These are phyloP conservation scores for Rhinopomastus cyanomelas DNA, from an alignment of 2,113 vertebrate species.

Conservation along the genomic window DNA sequence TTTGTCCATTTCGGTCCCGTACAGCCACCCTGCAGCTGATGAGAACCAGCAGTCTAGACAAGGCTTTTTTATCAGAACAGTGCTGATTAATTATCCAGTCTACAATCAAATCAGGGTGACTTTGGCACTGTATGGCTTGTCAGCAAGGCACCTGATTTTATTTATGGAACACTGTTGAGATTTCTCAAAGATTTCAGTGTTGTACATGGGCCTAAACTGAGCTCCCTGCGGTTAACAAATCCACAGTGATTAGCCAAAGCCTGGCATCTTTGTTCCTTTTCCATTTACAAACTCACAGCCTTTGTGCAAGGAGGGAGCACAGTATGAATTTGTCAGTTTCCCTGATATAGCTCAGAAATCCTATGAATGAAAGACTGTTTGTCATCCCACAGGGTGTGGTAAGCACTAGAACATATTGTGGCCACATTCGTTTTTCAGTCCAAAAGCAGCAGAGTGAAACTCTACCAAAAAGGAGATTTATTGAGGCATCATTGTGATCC, in stretches of 20 bases:
- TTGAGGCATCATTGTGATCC: neutral
- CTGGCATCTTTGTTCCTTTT: neutral
- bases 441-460: neutral
- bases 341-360: neutral
- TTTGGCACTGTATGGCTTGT: neutral
- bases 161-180: neutral
- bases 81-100: neutral
- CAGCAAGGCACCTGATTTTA: neutral
- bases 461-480: neutral
- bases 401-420: neutral
- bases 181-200: neutral
- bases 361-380: neutral
- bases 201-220: neutral
- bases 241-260: neutral
- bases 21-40: neutral
- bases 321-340: neutral
- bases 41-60: neutral
- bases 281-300: neutral
- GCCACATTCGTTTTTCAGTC: neutral
- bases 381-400: neutral
- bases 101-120: neutral
- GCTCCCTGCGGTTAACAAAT: neutral
- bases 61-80: neutral
- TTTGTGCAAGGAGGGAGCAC: neutral
- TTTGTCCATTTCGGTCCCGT: neutral